Evolutionary conservation across 2,113 vertebrate genomes (phyloP).

Genomic region (Gallinago media): DNA sequence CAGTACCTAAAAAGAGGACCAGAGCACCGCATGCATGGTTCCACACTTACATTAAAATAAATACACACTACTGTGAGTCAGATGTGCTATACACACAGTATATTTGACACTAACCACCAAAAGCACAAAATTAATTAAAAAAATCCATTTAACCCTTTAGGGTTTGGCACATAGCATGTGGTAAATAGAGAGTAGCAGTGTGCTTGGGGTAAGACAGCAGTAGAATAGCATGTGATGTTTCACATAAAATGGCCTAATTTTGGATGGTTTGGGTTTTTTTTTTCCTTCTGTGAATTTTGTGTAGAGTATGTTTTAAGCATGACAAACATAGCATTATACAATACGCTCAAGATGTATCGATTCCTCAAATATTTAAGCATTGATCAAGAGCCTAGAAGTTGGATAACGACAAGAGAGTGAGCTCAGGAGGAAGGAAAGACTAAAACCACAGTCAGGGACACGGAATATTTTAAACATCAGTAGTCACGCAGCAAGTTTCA

Average conservation of each 20-base stretch:
- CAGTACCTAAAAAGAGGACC: background rate
- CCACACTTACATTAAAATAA: background rate
- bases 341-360: rapidly evolving
- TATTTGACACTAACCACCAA: background rate
- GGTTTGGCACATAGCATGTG: background rate
- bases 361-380: background rate
- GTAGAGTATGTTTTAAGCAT: background rate
- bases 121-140: background rate
- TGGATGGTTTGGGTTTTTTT: background rate
- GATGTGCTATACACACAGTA: background rate
- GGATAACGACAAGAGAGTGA: background rate
- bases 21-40: background rate
- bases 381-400: background rate
- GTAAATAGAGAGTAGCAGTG: background rate
- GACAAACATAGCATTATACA: background rate
- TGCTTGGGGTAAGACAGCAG: background rate
- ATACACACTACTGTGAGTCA: background rate
- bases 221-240: background rate
- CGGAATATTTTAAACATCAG: background rate
- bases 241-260: background rate
- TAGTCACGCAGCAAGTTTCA: background rate
- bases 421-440: background rate
- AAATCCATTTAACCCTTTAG: background rate
- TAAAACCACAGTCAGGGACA: background rate
- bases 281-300: background rate